Evolutionary conservation across 2,888 invertebrate species (phyloP).

Genomic region (Cybosia mesomella): DNA sequence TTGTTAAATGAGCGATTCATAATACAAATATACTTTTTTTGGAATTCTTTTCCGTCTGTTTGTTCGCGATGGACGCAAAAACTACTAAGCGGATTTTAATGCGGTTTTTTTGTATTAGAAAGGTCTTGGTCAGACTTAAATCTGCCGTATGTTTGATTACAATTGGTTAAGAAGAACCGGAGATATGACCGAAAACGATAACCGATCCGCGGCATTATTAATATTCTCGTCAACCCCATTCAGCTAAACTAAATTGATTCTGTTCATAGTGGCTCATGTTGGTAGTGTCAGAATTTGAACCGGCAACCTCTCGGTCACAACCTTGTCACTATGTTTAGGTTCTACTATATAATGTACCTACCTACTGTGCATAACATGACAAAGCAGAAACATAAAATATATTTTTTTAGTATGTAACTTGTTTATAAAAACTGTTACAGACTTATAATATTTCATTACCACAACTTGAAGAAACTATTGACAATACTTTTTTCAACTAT

Average conservation of each 20-base stretch:
- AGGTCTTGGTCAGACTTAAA: no score
- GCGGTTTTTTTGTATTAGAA: no score
- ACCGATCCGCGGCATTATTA: no score
- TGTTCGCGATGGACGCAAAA: no score
- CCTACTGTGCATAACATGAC: not conserved
- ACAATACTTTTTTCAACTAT: not conserved
- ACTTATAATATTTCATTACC: slow-evolving; percentile 2
- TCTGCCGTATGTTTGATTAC: no score
- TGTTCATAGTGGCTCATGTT: not conserved
- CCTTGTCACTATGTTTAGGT: not conserved
- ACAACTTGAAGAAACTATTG: not conserved
- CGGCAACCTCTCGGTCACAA: not conserved
- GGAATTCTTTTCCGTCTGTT: no score
- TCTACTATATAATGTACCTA: not conserved
- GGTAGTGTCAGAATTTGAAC: not conserved
- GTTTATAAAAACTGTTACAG: not conserved
- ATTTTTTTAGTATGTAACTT: not conserved
- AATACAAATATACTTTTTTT: no score
- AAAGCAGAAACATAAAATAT: not conserved
- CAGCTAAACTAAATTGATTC: not conserved
- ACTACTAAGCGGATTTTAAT: no score
- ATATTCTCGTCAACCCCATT: not conserved
- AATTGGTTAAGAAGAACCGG: no score
- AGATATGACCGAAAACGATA: no score
- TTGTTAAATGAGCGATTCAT: no score